Evolutionary conservation across 2,797 vertebrate species (phyloP).

Genomic region (Centroberyx gerrardi): DNA sequence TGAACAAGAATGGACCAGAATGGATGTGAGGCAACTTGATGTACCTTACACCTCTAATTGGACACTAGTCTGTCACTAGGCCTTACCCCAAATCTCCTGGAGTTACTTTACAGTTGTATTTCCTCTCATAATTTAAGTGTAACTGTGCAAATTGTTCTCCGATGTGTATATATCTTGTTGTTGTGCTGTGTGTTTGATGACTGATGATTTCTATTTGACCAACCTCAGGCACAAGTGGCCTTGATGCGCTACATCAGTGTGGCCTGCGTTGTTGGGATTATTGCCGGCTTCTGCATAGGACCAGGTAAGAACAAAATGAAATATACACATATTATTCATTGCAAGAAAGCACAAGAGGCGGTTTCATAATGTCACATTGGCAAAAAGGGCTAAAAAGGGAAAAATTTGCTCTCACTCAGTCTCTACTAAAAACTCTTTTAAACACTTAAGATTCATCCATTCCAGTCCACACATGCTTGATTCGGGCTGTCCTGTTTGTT

Average conservation of each 20-base stretch:
- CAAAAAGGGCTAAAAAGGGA: no score
- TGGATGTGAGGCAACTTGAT: background rate
- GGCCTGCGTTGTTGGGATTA: constrained; percentile 91
- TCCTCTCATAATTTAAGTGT: background rate
- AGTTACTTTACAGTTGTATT: background rate
- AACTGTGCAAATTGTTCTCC: background rate
- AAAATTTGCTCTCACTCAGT: background rate
- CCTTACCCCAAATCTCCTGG: background rate
- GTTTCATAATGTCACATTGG: no score
- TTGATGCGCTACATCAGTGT: constrained; percentile 90
- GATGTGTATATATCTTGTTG: background rate
- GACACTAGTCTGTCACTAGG: no score
- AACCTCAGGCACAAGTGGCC: constrained; percentile 77
- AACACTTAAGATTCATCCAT: background rate
- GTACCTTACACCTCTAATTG: no score
- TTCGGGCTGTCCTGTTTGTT: constrained; percentile 30
- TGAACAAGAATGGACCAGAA: background rate
- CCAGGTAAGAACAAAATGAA: constrained; percentile 86
- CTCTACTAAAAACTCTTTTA: constrained; percentile 5
- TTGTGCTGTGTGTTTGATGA: background rate
- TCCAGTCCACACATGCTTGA: background rate
- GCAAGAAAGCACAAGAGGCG: background rate
- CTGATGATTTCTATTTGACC: constrained; percentile 45
- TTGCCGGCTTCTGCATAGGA: constrained; percentile 94
- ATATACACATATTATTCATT: background rate